A percentile compares a stretch with the other conserved stretches of the same genome.
Conservation (phyloP, 2,113 vertebrate genomes). For the Crotalus viridis region DNA sequence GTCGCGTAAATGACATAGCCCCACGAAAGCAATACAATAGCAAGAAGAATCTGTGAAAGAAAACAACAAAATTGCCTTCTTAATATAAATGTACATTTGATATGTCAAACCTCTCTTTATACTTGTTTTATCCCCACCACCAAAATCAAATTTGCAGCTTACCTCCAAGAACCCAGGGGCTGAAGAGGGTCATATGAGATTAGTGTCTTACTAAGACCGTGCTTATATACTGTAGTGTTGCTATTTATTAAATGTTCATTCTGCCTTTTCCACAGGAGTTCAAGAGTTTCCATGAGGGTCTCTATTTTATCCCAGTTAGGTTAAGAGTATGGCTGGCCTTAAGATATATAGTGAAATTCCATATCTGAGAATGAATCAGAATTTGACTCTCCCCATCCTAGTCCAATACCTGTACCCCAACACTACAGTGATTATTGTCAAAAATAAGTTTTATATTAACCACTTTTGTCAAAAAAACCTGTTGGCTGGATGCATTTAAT, state of each 20-base stretch:
- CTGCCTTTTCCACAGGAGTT: neutral
- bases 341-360: neutral
- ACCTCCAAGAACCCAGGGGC: neutral
- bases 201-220: neutral
- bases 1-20: constrained; percentile 50
- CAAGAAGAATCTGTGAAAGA: constrained; percentile 27
- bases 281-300: neutral
- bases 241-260: neutral
- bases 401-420: neutral
- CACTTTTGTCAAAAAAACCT: neutral
- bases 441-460: neutral
- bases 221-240: neutral
- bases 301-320: neutral
- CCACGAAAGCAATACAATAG: constrained; percentile 44
- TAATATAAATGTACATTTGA: neutral
- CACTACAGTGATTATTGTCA: neutral
- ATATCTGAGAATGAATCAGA: neutral
- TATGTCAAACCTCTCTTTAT: neutral
- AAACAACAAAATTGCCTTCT: neutral
- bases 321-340: neutral
- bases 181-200: neutral
- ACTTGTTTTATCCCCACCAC: neutral
- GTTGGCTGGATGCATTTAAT: neutral
- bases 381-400: neutral
- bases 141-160: neutral